Evolutionary conservation across 53 echinoderm and acorn worm genomes (phyloP).

Genomic region (Henricia sp.): DNA sequence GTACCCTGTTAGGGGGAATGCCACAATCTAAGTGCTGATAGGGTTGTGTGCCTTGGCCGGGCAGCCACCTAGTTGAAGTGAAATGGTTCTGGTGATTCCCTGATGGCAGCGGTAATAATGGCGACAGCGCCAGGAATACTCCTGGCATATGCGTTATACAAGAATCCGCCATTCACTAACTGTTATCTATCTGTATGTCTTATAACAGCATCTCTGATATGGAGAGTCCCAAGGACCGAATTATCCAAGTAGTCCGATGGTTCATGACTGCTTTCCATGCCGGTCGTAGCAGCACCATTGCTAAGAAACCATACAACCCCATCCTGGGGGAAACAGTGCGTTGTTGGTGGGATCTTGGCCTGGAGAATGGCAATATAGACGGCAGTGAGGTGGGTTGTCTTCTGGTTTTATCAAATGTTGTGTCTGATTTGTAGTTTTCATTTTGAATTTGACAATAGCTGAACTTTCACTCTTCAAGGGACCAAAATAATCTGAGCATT

Average conservation of each 20-base stretch:
- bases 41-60: too few relatives aligned
- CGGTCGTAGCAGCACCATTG: conserved; percentile 84
- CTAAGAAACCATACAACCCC: conserved; percentile 99
- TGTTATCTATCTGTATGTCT: too few relatives aligned
- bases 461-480: too few relatives aligned
- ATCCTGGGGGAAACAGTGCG: conserved; percentile 91
- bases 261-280: conserved; percentile 97
- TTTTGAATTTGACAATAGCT: background rate
- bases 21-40: too few relatives aligned
- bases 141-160: too few relatives aligned
- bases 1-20: too few relatives aligned
- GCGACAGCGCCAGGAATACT: too few relatives aligned
- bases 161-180: too few relatives aligned
- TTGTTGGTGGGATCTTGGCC: conserved; percentile 86
- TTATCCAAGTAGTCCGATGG: conserved; percentile 87
- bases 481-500: too few relatives aligned
- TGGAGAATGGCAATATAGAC: conserved; percentile 23
- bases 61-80: too few relatives aligned
- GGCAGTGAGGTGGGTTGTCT: conserved; percentile 12
- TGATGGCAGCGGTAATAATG: too few relatives aligned
- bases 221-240: conserved; percentile 84
- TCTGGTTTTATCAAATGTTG: background rate
- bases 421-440: background rate
- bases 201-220: conserved; percentile 92
- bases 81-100: too few relatives aligned